These are phyloP conservation scores for Tenthredo amoena DNA, from an alignment of 2,888 invertebrate species.

Conservation along the genomic window DNA sequence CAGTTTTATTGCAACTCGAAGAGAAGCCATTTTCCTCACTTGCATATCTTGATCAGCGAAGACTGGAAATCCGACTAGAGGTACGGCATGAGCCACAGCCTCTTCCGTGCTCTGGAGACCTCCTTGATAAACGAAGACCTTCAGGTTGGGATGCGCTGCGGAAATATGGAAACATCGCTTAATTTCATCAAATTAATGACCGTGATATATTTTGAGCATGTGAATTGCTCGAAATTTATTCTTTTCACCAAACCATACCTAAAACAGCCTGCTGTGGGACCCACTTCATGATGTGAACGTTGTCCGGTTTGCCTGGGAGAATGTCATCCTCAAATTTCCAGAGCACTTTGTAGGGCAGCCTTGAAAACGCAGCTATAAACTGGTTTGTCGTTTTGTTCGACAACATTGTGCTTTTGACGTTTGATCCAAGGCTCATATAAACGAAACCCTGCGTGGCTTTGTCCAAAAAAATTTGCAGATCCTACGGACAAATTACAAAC, in stretches of 20 bases:
- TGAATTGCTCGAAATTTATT: background rate
- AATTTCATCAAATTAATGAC: background rate
- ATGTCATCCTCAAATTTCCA: slow-evolving; percentile 79
- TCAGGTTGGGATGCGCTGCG: slow-evolving; percentile 66
- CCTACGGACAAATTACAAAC: slow-evolving; percentile 53
- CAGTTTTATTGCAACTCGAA: slow-evolving; percentile 60
- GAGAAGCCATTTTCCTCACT: slow-evolving; percentile 54
- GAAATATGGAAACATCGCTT: slow-evolving; percentile 56
- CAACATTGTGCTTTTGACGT: slow-evolving; percentile 77
- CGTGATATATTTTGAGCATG: background rate
- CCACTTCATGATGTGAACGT: slow-evolving; percentile 78
- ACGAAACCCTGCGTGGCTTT: slow-evolving; percentile 78
- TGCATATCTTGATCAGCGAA: slow-evolving; percentile 62
- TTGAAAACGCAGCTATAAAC: slow-evolving; percentile 76
- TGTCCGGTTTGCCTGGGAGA: slow-evolving; percentile 73
- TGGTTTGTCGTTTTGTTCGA: slow-evolving; percentile 73
- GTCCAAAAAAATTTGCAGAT: slow-evolving; percentile 77
- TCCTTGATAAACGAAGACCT: slow-evolving; percentile 65
- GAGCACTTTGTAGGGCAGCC: slow-evolving; percentile 76
- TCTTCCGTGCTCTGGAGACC: slow-evolving; percentile 68
- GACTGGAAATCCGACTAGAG: slow-evolving; percentile 65
- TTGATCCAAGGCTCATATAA: slow-evolving; percentile 79
- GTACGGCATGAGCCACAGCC: slow-evolving; percentile 63
- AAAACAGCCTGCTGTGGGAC: slow-evolving; percentile 76
- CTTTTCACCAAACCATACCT: slow-evolving; percentile 63